Evolutionary conservation across 2,113 vertebrate genomes (phyloP).

Genomic region (Eclectus roratus): DNA sequence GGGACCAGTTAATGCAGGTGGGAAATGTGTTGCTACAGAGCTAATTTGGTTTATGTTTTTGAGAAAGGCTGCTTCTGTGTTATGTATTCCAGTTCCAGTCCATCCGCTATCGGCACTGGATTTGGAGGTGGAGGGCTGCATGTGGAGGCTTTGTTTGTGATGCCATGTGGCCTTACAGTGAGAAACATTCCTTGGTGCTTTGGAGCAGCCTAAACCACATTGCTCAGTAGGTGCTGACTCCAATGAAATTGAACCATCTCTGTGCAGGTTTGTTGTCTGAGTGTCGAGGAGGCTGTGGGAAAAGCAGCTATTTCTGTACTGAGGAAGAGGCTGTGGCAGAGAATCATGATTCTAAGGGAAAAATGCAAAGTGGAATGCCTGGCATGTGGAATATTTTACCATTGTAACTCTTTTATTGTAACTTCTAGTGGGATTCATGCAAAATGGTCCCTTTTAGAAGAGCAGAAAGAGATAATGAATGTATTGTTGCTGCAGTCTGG

Average conservation of each 20-base stretch:
- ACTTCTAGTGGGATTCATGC: neutral
- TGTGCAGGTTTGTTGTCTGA: conserved; percentile 9
- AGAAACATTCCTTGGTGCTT: neutral
- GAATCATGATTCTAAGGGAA: conserved; percentile 5
- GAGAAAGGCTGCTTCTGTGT: neutral
- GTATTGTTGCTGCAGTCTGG: neutral
- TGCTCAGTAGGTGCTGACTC: conserved; percentile 53
- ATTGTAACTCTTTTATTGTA: neutral
- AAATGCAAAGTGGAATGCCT: neutral
- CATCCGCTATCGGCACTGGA: neutral
- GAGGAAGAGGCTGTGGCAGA: conserved; percentile 47
- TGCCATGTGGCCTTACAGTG: neutral
- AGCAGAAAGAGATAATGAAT: neutral
- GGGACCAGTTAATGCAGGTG: neutral
- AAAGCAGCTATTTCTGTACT: conserved; percentile 15
- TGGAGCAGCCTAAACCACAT: conserved; percentile 28
- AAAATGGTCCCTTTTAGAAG: neutral
- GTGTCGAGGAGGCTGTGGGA: conserved; percentile 19
- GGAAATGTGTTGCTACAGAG: neutral
- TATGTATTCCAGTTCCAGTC: neutral
- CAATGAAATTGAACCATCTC: conserved; percentile 25
- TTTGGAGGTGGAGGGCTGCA: neutral
- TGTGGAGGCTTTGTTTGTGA: neutral
- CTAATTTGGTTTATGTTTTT: neutral
- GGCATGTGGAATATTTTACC: neutral